Evolutionary conservation across 2,797 vertebrate genomes (phyloP).

Genomic region (Dendrocincla fuliginosa): DNA sequence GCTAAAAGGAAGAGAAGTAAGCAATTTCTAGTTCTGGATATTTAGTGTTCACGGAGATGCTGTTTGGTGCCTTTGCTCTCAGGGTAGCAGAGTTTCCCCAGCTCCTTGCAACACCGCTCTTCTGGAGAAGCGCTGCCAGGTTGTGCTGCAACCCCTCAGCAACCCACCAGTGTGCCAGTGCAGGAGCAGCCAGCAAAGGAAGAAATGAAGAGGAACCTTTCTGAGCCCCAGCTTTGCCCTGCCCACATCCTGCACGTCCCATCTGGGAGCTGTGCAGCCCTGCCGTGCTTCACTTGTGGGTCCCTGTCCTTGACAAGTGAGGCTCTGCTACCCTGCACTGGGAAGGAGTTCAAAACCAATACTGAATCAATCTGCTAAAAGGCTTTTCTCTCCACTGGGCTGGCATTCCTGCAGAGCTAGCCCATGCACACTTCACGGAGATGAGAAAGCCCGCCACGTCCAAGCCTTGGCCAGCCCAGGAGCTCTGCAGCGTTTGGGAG

Average conservation of each 20-base stretch:
- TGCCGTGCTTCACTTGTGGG: fast-evolving
- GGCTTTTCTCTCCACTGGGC: slow-evolving; percentile 82
- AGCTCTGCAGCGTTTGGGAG: not conserved
- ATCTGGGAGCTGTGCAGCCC: fast-evolving
- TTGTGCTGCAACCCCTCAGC: not conserved
- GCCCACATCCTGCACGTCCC: not conserved
- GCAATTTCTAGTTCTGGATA: not conserved
- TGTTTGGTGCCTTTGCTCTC: not conserved
- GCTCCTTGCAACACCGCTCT: not conserved
- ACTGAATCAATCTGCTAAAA: slow-evolving; percentile 84
- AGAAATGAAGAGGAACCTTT: not conserved
- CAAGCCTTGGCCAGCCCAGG: fast-evolving
- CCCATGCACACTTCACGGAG: slow-evolving; percentile 72
- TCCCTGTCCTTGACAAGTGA: slow-evolving; percentile 61
- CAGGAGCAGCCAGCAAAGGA: not conserved
- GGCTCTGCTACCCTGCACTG: slow-evolving; percentile 71
- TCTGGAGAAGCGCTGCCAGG: not conserved
- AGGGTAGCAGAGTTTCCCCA: not conserved
- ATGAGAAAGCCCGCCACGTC: not conserved
- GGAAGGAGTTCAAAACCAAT: slow-evolving; percentile 74
- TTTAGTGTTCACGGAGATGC: not conserved
- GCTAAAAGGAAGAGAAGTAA: not conserved
- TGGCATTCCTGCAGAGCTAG: slow-evolving; percentile 60
- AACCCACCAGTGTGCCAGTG: fast-evolving
- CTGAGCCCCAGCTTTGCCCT: not conserved